Evolutionary conservation across 2,888 invertebrate genomes (phyloP), one percentile per base, ranked within the genome.

Genomic region (Neoascia interrupta): DNA sequence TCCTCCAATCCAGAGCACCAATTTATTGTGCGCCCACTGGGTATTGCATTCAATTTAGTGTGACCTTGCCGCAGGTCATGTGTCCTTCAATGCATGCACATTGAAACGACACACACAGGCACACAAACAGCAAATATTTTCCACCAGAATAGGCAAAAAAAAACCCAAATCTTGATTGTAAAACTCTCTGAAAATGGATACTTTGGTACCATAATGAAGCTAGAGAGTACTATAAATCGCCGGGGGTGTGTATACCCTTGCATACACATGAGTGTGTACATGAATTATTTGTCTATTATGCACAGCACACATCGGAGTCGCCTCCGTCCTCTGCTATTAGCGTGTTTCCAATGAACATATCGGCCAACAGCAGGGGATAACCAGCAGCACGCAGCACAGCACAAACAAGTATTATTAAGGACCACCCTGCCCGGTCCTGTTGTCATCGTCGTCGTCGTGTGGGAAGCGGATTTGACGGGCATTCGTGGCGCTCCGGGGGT

Each of bases 221-320:
- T n/a, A n/a, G n/a, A 23, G n/a, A n/a, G n/a, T n/a, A n/a, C n/a
- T n/a, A n/a, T n/a, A n/a, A n/a, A n/a, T n/a, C n/a, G n/a, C n/a
- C n/a, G n/a, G n/a, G n/a, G n/a, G n/a, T n/a, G n/a, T n/a, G n/a
- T n/a, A n/a, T n/a, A n/a, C n/a, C n/a, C n/a, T n/a, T n/a, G n/a
- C n/a, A n/a, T n/a, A n/a, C 31, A 54, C 15, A 34, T 37, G 34
- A 64, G 11, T 36, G 28, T 28, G 39, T 28, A 76, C 51, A 58
- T 70, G 45, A 66, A 64, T 70, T 39, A 75, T 75, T 75, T 70
- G 70, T 75, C 63, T 43, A 58, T 75, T 60, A 72, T 76, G 64
- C 64, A 70, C 53, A 54, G 51, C n/a, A 53, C 41, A 63, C 56
- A 28, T 51, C 36, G 36, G 47, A 8, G 5, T n/a, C 21, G 26